Conservation (phyloP, 2,113 vertebrate genomes). For the Argyrosomus japonicus region DNA sequence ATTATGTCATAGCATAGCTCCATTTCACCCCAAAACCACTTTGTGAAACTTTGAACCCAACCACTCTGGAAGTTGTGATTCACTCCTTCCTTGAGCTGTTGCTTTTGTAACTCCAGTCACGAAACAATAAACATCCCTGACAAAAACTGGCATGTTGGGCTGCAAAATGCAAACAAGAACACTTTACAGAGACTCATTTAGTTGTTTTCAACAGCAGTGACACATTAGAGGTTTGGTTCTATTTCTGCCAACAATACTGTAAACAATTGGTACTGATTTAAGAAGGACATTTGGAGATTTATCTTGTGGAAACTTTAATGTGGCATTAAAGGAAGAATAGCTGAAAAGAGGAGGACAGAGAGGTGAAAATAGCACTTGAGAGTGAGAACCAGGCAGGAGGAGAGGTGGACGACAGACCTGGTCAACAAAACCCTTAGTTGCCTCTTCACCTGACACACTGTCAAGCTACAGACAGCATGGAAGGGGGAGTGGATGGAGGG, state of each 20-base stretch:
- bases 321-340: constrained; percentile 39
- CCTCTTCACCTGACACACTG: constrained; percentile 68
- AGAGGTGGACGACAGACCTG: constrained; percentile 42
- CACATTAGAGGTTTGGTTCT: constrained; percentile 54
- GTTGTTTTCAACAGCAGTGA: constrained; percentile 65
- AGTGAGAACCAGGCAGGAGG: constrained; percentile 24
- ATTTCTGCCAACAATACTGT: constrained; percentile 45
- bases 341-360: not conserved
- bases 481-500: constrained; percentile 36
- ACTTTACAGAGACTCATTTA: constrained; percentile 56
- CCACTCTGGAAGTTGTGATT: constrained; percentile 70
- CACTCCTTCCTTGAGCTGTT: constrained; percentile 65
- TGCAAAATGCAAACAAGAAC: constrained; percentile 56
- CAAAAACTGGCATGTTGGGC: constrained; percentile 47
- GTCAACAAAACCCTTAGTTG: constrained; percentile 66
- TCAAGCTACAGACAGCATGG: constrained; percentile 60
- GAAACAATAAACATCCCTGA: constrained; percentile 63
- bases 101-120: constrained; percentile 67
- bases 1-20: constrained; percentile 60
- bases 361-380: constrained; percentile 25
- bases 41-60: constrained; percentile 59
- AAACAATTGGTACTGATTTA: constrained; percentile 62
- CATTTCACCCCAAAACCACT: constrained; percentile 65
- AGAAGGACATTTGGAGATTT: constrained; percentile 37
- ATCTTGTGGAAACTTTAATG: constrained; percentile 30